These are phyloP conservation scores for Argyresthia albistria DNA, from an alignment of 2,888 invertebrate species.

Conservation along the genomic window DNA sequence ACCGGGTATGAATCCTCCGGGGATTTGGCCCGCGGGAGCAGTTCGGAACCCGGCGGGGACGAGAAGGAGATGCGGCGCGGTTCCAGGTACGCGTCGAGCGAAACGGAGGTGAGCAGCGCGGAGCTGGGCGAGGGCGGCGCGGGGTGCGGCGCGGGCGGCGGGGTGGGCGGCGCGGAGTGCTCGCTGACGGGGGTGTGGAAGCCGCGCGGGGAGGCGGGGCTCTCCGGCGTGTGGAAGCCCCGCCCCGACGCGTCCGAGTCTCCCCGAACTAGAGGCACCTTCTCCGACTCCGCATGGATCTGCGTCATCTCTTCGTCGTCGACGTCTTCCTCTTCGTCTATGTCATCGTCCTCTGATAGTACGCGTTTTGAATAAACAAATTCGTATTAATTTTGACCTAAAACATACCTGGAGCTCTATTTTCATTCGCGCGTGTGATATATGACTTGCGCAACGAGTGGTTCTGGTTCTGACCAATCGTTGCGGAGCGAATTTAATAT, in stretches of 20 bases:
- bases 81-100: constrained; percentile 89
- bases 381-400: no score
- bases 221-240: constrained; percentile 66
- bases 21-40: constrained; percentile 76
- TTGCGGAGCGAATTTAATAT: no score
- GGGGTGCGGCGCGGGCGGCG: constrained; percentile 60
- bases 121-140: constrained; percentile 82
- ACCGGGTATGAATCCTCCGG: constrained; percentile 90
- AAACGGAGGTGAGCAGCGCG: constrained; percentile 87
- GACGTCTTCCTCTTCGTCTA: constrained; percentile 4
- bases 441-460: no score
- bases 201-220: constrained; percentile 73
- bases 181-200: constrained; percentile 86
- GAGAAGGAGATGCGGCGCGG: constrained; percentile 86
- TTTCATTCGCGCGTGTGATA: no score
- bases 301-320: constrained; percentile 48
- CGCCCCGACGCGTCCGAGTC: constrained; percentile 70
- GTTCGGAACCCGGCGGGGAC: constrained; percentile 82
- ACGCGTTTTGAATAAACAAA: background rate
- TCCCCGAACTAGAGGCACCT: constrained; percentile 64
- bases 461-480: no score
- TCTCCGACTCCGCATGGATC: constrained; percentile 43
- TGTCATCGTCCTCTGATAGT: background rate
- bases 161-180: constrained; percentile 60
- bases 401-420: no score